Evolutionary conservation across 92 coral and sea anemone genomes (phyloP).

Genomic region (Isaurus tuberculatus): DNA sequence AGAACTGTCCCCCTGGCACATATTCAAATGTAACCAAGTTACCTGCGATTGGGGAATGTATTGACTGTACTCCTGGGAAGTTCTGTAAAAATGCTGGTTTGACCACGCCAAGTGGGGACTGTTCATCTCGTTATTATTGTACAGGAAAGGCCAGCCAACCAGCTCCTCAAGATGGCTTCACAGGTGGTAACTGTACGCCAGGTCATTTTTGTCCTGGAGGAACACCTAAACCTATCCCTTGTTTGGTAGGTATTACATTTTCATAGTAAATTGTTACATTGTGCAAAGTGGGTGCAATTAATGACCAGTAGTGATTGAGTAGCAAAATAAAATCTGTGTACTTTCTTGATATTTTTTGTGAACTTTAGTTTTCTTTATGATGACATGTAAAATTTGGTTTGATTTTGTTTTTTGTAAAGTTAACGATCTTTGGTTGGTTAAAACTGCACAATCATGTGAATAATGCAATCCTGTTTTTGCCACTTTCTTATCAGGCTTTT

Average conservation of each 20-base stretch:
- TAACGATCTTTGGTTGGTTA: no score
- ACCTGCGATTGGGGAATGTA: constrained; percentile 59
- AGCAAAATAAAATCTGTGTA: no score
- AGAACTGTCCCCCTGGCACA: constrained; percentile 93
- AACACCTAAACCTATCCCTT: constrained; percentile 92
- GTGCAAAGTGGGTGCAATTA: background rate
- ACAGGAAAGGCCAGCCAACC: constrained; percentile 84
- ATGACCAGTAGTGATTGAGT: no score
- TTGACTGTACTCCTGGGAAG: constrained; percentile 91
- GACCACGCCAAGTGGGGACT: constrained; percentile 82
- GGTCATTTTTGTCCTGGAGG: constrained; percentile 95
- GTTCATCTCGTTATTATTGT: constrained; percentile 90
- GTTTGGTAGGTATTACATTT: constrained; percentile 72
- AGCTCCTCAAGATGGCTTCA: constrained; percentile 82
- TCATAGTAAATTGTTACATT: background rate
- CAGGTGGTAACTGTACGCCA: constrained; percentile 97
- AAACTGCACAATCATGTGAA: no score
- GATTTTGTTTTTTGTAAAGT: no score
- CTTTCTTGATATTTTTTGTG: no score
- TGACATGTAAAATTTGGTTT: no score
- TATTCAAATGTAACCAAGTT: constrained; percentile 84
- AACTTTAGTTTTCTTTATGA: no score
- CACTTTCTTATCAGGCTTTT: background rate
- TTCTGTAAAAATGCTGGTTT: constrained; percentile 94
- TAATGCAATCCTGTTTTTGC: no score